A percentile compares a stretch with the other conserved stretches of the same genome.
Conservation (phyloP, 2,113 vertebrate species). For the Vimba vimba region DNA sequence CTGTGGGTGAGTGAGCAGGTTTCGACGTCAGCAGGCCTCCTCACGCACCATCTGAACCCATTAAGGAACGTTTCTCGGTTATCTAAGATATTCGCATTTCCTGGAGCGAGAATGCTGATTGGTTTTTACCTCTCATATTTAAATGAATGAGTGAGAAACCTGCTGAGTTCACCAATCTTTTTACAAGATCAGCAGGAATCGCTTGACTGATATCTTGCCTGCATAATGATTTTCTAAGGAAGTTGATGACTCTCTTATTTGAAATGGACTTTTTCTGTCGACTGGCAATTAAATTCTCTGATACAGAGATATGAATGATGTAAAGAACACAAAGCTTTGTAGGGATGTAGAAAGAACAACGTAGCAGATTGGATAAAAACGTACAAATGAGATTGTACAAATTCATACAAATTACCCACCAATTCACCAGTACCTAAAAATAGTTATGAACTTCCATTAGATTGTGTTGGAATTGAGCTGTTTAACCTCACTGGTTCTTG, state of each 20-base stretch:
- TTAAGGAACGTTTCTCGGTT: neutral
- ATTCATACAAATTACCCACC: no score
- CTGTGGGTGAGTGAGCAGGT: slow-evolving; percentile 35
- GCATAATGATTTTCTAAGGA: slow-evolving; percentile 46
- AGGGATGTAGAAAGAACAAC: neutral
- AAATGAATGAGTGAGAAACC: slow-evolving; percentile 17
- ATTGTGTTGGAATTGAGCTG: neutral
- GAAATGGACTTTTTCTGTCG: slow-evolving; percentile 10
- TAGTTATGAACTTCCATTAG: no score
- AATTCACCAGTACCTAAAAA: no score
- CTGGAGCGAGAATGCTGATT: neutral
- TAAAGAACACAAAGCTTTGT: neutral
- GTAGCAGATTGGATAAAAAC: no score
- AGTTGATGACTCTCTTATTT: slow-evolving; percentile 54
- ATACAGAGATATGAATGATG: neutral
- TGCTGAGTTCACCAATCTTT: slow-evolving; percentile 47
- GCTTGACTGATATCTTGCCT: slow-evolving; percentile 16
- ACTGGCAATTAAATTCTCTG: slow-evolving; percentile 1
- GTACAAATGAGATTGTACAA: no score
- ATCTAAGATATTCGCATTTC: neutral
- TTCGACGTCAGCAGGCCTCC: slow-evolving; percentile 25
- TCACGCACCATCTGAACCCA: slow-evolving; percentile 1
- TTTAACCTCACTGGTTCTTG: neutral
- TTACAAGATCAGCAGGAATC: slow-evolving; percentile 38
- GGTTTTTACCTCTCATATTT: slow-evolving; percentile 5